Evolutionary conservation across 2,113 vertebrate genomes (phyloP).

Genomic region (Hippocampus mohnikei): DNA sequence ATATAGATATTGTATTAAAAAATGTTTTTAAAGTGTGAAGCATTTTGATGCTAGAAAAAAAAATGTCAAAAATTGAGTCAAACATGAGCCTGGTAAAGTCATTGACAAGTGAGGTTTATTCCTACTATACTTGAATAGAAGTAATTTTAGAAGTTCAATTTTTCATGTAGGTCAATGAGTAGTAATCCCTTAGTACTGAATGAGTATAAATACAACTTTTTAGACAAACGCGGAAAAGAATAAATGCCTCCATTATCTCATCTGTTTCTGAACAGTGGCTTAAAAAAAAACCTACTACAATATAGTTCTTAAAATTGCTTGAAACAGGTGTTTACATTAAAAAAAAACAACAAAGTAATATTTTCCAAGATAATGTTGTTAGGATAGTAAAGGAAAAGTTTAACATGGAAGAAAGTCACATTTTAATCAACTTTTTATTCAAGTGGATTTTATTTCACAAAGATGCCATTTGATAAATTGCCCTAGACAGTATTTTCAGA

Average conservation of each 20-base stretch:
- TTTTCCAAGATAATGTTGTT: too few species aligned
- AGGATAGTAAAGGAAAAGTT: too few species aligned
- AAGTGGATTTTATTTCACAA: not conserved
- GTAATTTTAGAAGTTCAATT: not conserved
- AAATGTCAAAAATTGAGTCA: not conserved
- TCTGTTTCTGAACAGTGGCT: not conserved
- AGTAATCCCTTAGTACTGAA: not conserved
- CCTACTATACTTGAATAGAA: not conserved
- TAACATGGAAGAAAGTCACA: not conserved
- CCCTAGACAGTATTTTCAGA: not conserved
- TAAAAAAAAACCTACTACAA: not conserved
- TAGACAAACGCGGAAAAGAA: too few species aligned
- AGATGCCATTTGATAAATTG: not conserved
- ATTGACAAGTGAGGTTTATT: not conserved
- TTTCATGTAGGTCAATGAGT: not conserved
- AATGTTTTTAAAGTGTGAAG: not conserved
- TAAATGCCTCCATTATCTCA: not conserved
- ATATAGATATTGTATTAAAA: not conserved
- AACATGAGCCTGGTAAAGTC: not conserved
- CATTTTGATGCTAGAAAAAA: not conserved
- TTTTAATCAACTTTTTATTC: not conserved
- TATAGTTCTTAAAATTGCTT: not conserved
- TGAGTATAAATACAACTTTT: not conserved
- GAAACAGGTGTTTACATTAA: not conserved
- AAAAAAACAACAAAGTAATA: not conserved